These are phyloP conservation scores for Sinelater perroti DNA, from an alignment of 2,888 invertebrate species.

Conservation along the genomic window DNA sequence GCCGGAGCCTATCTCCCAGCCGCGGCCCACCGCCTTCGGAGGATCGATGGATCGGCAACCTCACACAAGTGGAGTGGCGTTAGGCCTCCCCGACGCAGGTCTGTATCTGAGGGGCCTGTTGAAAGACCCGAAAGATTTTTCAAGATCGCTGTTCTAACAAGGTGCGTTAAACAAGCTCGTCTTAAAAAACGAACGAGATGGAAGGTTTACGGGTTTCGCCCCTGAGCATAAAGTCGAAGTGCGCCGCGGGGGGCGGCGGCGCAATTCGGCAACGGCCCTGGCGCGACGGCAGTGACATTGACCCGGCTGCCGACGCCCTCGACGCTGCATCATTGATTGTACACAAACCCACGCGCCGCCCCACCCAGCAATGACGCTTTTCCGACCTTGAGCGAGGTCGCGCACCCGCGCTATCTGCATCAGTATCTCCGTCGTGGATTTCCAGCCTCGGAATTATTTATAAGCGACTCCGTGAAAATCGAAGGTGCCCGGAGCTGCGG, in stretches of 20 bases:
- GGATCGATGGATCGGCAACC: not conserved
- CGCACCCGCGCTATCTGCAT: slow-evolving; percentile 40
- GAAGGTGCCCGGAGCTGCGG: not conserved
- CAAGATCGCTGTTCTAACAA: too few relatives aligned
- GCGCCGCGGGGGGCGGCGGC: slow-evolving; percentile 22
- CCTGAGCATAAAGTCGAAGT: slow-evolving; percentile 16
- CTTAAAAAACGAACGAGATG: too few relatives aligned
- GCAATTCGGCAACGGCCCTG: slow-evolving; percentile 42
- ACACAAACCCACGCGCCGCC: slow-evolving; percentile 49
- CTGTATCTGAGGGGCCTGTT: too few relatives aligned
- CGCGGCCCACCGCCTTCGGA: too few relatives aligned
- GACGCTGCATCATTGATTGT: slow-evolving; percentile 44
- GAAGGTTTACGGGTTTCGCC: too few relatives aligned
- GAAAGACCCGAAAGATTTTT: too few relatives aligned
- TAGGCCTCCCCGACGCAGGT: not conserved
- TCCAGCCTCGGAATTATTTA: slow-evolving; percentile 6
- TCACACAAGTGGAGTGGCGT: slow-evolving; percentile 2
- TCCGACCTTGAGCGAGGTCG: slow-evolving; percentile 56
- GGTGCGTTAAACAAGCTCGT: too few relatives aligned
- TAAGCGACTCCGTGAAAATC: not conserved
- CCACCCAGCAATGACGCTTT: slow-evolving; percentile 57
- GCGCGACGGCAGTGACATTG: slow-evolving; percentile 62
- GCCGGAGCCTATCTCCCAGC: too few relatives aligned
- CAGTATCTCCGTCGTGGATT: slow-evolving; percentile 11
- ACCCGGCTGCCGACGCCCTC: slow-evolving; percentile 57